Evolutionary conservation across 2,797 vertebrate genomes (phyloP).

Genomic region (Notolepis coatsorum): DNA sequence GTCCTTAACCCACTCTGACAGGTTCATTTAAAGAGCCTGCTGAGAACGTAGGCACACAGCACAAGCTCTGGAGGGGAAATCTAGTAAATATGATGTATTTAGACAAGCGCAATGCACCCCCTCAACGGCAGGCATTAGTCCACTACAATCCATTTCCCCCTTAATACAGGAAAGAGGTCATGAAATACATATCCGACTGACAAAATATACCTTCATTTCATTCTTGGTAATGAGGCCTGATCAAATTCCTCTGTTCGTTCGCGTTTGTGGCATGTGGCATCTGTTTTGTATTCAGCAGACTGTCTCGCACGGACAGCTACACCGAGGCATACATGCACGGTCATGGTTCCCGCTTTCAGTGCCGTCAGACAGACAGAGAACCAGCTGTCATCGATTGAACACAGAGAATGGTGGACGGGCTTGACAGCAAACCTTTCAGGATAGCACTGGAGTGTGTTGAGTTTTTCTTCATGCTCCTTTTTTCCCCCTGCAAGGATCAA

Average conservation of each 20-base stretch:
- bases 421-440: slow-evolving; percentile 68
- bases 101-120: slow-evolving; percentile 48
- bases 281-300: slow-evolving; percentile 31
- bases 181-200: slow-evolving; percentile 38
- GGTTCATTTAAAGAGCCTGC: slow-evolving; percentile 33
- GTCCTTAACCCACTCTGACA: slow-evolving; percentile 47
- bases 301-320: slow-evolving; percentile 34
- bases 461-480: slow-evolving; percentile 44
- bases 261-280: slow-evolving; percentile 9
- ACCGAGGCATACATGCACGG: slow-evolving; percentile 49
- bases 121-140: slow-evolving; percentile 13
- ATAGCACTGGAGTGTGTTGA: slow-evolving; percentile 69
- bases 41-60: slow-evolving; percentile 21
- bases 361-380: slow-evolving; percentile 34
- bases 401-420: slow-evolving; percentile 45
- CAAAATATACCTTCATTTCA: slow-evolving; percentile 8
- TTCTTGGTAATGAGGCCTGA: slow-evolving; percentile 20
- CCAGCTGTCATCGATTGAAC: slow-evolving; percentile 56
- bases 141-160: slow-evolving; percentile 4
- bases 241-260: slow-evolving; percentile 18
- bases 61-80: slow-evolving; percentile 45
- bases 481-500: slow-evolving; percentile 5
- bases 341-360: slow-evolving; percentile 51
- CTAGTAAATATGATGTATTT: slow-evolving; percentile 63
- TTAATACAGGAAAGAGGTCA: slow-evolving; percentile 40